A percentile compares a stretch with the other conserved stretches of the same genome.
Conservation (phyloP, 2,888 invertebrate species). For the Phragmatobia fuliginosa region DNA sequence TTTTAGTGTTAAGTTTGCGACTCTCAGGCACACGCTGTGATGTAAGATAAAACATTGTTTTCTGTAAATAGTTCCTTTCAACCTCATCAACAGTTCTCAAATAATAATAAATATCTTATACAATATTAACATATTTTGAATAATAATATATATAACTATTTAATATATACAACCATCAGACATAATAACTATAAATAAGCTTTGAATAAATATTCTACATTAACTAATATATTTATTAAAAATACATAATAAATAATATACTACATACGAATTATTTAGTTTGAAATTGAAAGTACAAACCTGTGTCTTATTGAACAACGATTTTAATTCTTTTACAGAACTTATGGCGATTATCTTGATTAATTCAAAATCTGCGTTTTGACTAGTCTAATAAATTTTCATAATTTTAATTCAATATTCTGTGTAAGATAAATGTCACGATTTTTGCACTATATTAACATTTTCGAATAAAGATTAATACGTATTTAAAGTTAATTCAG, state of each 20-base stretch:
- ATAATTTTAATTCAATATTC: constrained; percentile 18
- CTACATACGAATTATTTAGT: constrained; percentile 30
- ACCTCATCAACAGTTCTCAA: constrained; percentile 32
- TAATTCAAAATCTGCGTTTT: constrained; percentile 43
- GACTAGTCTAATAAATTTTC: constrained; percentile 41
- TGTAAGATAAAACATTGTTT: constrained; percentile 72
- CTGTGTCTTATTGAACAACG: constrained; percentile 69
- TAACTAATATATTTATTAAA: constrained; percentile 50
- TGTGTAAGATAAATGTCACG: neutral
- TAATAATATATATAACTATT: constrained; percentile 9
- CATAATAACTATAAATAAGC: constrained; percentile 27
- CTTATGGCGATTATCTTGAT: constrained; percentile 37
- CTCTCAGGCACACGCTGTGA: constrained; percentile 85
- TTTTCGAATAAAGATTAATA: neutral
- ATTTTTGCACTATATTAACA: neutral
- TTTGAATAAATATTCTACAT: constrained; percentile 32
- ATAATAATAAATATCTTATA: constrained; percentile 15
- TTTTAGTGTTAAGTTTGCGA: constrained; percentile 71
- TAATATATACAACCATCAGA: constrained; percentile 26
- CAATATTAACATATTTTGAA: constrained; percentile 15
- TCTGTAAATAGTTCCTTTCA: constrained; percentile 61
- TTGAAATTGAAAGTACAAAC: constrained; percentile 64
- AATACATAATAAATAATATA: constrained; percentile 28
- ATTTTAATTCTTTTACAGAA: constrained; percentile 44
- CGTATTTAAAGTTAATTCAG: neutral